Conservation (phyloP, 1,140 invertebrate genomes). For the Lepidurus packardi region DNA sequence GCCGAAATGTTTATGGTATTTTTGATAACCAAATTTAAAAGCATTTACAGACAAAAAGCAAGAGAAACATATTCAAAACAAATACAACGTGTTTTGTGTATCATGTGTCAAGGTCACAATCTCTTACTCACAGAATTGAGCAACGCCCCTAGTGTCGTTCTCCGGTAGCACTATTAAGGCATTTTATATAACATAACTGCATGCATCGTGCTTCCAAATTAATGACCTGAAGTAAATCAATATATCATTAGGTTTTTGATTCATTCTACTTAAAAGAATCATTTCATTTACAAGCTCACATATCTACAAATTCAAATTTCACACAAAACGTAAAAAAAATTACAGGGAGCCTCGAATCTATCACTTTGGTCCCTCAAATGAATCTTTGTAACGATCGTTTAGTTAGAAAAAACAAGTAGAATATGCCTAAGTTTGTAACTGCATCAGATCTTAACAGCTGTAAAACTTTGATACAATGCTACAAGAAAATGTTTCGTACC, state of each 20-base stretch:
- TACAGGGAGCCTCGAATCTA: conserved; percentile 2
- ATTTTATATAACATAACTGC: too few relatives aligned
- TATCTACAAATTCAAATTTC: neutral
- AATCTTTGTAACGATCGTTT: neutral
- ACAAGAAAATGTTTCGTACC: neutral
- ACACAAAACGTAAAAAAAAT: neutral
- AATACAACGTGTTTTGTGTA: neutral
- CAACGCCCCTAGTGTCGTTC: too few relatives aligned
- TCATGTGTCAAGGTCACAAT: neutral
- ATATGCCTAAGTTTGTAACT: neutral
- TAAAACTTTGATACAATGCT: neutral
- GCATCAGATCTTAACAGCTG: neutral
- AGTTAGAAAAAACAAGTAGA: too few relatives aligned
- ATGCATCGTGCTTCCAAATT: too few relatives aligned
- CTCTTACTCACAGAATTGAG: neutral
- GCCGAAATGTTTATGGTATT: neutral
- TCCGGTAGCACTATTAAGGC: too few relatives aligned
- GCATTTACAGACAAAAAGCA: neutral
- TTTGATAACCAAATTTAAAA: neutral
- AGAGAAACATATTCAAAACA: conserved; percentile 1
- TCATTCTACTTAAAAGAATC: neutral
- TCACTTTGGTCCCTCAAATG: conserved; percentile 1
- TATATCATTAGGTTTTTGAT: neutral
- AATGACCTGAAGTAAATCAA: too few relatives aligned
- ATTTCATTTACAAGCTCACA: neutral